Percentiles rank a stretch among this genome's conserved stretches.
Evolutionary conservation across 2,888 invertebrate species (phyloP).

Genomic region (Lasioglossum zephyrum): DNA sequence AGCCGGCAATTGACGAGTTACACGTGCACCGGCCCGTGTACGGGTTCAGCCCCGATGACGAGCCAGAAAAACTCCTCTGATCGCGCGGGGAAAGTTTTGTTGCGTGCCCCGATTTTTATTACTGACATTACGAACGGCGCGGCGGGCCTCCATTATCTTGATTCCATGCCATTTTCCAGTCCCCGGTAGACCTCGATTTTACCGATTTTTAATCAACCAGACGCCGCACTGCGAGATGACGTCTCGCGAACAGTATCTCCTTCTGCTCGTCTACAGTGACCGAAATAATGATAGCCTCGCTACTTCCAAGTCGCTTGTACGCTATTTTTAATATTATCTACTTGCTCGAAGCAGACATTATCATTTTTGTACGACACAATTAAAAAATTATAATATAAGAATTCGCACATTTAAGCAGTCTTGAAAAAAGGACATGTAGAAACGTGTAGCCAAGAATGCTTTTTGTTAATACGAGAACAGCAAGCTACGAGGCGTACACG

Average conservation of each 20-base stretch:
- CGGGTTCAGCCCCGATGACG: slow-evolving; percentile 40
- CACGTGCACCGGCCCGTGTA: slow-evolving; percentile 44
- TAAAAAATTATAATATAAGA: not conserved
- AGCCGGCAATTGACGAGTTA: slow-evolving; percentile 59
- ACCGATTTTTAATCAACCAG: slow-evolving; percentile 25
- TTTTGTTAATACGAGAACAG: not conserved
- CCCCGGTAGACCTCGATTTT: not conserved
- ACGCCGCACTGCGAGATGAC: not conserved
- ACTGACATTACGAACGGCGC: slow-evolving; percentile 29
- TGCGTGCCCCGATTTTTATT: slow-evolving; percentile 48
- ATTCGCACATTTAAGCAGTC: too few relatives aligned
- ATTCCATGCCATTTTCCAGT: slow-evolving; percentile 29
- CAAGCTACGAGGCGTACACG: not conserved
- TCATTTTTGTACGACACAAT: not conserved
- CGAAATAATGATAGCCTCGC: not conserved
- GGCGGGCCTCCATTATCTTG: slow-evolving; percentile 43
- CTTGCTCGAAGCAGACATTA: not conserved
- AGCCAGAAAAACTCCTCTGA: slow-evolving; percentile 19
- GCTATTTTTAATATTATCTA: not conserved
- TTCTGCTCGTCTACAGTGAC: not conserved
- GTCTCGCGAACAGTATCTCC: not conserved
- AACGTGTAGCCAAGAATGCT: not conserved
- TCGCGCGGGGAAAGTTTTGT: slow-evolving; percentile 50
- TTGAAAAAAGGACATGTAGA: too few relatives aligned
- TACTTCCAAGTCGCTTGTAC: not conserved